Conservation (phyloP, 2,113 vertebrate genomes). For the Actenoides lindsayi region DNA sequence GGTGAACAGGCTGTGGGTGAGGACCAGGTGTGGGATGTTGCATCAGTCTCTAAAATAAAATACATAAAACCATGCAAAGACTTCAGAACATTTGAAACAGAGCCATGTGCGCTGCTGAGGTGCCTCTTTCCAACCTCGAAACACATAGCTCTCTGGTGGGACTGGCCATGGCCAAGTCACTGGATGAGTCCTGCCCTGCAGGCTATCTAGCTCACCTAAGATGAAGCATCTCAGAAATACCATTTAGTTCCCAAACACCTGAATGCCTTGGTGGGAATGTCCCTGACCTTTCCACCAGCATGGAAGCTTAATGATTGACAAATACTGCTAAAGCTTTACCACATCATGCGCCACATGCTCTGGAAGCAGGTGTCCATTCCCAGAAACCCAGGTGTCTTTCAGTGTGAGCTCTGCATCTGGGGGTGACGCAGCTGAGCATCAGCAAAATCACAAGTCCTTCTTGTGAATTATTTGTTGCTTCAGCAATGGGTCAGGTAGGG, state of each 20-base stretch:
- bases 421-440: not conserved
- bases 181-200: not conserved
- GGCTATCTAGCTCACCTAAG: not conserved
- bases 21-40: not conserved
- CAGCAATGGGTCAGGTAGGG: not conserved
- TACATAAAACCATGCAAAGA: not conserved
- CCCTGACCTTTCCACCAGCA: not conserved
- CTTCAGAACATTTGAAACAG: not conserved
- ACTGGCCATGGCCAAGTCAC: not conserved
- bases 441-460: not conserved
- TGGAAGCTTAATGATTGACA: slow-evolving; percentile 11
- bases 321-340: not conserved
- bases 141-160: rapidly evolving
- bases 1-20: not conserved
- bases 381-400: not conserved
- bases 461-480: not conserved
- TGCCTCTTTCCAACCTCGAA: not conserved
- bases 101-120: not conserved
- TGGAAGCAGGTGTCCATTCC: not conserved
- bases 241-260: not conserved
- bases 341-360: not conserved
- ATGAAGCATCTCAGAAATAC: not conserved
- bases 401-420: not conserved
- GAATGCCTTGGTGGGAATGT: not conserved
- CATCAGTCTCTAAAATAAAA: not conserved